These are phyloP conservation scores for Pentalonia nigronervosa DNA, from an alignment of 1,140 invertebrate genomes.

Conservation along the genomic window DNA sequence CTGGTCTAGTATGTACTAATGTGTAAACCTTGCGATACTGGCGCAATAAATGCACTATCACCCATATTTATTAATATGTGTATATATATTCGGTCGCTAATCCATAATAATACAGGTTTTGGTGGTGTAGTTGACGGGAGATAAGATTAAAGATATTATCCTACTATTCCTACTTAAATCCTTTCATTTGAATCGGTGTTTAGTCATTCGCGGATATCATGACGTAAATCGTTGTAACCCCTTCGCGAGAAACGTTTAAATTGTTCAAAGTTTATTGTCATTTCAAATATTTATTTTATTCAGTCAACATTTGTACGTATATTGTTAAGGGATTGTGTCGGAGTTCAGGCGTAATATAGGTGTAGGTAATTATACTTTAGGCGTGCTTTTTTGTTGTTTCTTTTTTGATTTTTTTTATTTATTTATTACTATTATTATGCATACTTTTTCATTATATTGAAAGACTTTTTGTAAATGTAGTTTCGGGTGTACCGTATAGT, in stretches of 20 bases:
- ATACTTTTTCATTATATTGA: neutral
- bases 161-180: no score
- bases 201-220: neutral
- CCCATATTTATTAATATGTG: no score
- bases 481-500: neutral
- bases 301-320: neutral
- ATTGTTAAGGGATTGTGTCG: neutral
- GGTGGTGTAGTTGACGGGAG: no score
- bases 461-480: neutral
- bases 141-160: no score
- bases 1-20: no score
- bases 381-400: neutral
- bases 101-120: no score
- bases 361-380: neutral
- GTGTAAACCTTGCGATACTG: neutral
- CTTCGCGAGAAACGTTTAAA: neutral
- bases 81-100: no score
- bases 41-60: neutral
- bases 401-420: neutral
- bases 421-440: neutral
- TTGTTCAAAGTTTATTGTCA: neutral
- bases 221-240: neutral
- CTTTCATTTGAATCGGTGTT: neutral
- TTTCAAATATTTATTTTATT: neutral
- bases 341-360: neutral